Base-by-base conservation (phyloP, 2,888 invertebrate genomes). In the Pollenia amentaria region DNA sequence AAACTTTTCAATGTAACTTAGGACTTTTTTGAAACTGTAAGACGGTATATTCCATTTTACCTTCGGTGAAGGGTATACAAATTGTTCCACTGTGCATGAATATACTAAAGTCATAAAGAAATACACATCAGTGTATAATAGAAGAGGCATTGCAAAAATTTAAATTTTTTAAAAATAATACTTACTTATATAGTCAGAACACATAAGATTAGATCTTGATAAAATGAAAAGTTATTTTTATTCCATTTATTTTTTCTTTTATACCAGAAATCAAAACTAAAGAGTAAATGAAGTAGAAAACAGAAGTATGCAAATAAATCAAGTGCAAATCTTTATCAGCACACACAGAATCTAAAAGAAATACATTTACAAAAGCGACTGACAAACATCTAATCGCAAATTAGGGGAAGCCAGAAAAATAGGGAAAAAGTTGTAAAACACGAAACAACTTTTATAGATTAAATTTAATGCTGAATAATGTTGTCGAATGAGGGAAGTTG, bases 271-370 rank as follows among this genome's bases (percentile, higher is more conserved):
- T 3, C 12, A 2, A 81, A 62, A 69, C 16, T 14, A 65, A 18
- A 16, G 16, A 70, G 29, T 72, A 77, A 82, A 82, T 82, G 73
- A 73, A 67, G 85, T 60, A 78, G 73, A 67, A 85, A 78, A 78
- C 82, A 78, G 78, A 73, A 62, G 46, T 69, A 48, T 64, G 67
- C 21, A 75, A 85, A 85, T 85, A 78, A 67, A 85, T 82, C 77
- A 82, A 67, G 62, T 78, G 73, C 44, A 75, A 64, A 55, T 69
- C 12, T 69, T 62, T 80, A 75, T 69, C 69, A 75, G 9, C 46
- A 48, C 18, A 42, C 21, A 18, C 48, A 38, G 60, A 8, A 18
- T 38, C 18, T 4, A 42, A 55, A 11, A n/a, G 8, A 29, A 38
- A 12, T 38, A 21, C n/a, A 70, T 18, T 69, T 53, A 40, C 7